Conservation (phyloP, 2,797 vertebrate genomes). For the Lerista edwardsae region DNA sequence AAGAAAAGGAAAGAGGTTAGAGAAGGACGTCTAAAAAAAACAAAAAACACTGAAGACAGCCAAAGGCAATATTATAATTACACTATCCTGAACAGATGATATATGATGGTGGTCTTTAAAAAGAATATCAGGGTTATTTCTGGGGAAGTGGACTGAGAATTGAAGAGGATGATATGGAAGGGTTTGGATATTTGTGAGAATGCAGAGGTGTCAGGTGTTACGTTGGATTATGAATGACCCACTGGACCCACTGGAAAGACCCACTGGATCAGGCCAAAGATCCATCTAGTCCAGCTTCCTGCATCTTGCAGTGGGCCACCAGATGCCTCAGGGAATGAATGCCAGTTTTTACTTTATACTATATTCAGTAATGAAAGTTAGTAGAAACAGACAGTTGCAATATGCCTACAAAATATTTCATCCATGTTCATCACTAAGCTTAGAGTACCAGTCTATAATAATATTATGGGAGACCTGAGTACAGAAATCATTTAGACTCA, state of each 20-base stretch:
- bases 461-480: neutral
- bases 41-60: neutral
- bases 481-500: too few species aligned
- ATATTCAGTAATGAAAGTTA: neutral
- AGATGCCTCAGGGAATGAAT: too few species aligned
- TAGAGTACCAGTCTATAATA: neutral
- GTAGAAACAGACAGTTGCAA: neutral
- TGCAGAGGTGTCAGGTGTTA: neutral
- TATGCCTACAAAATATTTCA: neutral
- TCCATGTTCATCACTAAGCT: neutral
- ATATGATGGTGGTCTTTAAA: too few species aligned
- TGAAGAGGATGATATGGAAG: neutral
- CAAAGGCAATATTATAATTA: neutral
- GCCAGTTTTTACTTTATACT: neutral
- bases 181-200: neutral
- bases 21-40: neutral
- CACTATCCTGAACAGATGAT: neutral
- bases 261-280: too few species aligned
- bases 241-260: too few species aligned
- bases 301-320: too few species aligned
- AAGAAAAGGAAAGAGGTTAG: neutral
- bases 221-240: too few species aligned
- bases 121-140: neutral
- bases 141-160: neutral
- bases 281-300: too few species aligned